Conservation (phyloP, 2,888 invertebrate genomes). For the Malthinus flaveolus region DNA sequence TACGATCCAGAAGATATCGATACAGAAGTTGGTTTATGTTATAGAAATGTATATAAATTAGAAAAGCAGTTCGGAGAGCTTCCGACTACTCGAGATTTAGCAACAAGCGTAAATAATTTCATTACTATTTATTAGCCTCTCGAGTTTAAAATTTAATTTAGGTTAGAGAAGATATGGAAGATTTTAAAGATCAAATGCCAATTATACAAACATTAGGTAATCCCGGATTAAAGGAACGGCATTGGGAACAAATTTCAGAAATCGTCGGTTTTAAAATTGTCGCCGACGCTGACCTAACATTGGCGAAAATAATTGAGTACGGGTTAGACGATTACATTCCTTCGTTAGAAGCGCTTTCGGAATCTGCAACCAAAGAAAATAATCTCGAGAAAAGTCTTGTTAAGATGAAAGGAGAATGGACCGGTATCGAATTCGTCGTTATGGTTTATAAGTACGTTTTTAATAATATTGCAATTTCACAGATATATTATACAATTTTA, state of each 20-base stretch:
- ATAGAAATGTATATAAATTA: conserved; percentile 80
- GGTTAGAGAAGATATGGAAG: conserved; percentile 74
- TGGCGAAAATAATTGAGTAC: conserved; percentile 87
- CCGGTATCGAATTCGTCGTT: conserved; percentile 74
- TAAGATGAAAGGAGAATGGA: conserved; percentile 93
- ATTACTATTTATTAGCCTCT: background rate
- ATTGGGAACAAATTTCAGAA: conserved; percentile 94
- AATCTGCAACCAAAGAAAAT: conserved; percentile 94
- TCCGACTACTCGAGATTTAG: conserved; percentile 75
- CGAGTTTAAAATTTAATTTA: conserved; percentile 25
- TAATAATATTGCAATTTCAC: conserved; percentile 8
- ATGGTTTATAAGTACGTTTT: conserved; percentile 66
- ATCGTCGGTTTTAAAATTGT: conserved; percentile 91
- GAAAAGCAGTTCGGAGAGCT: conserved; percentile 83
- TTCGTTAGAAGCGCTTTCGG: conserved; percentile 89
- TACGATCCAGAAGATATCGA: conserved; percentile 90
- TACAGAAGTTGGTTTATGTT: conserved; percentile 68
- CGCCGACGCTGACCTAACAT: conserved; percentile 78
- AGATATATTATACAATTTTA: too few relatives aligned
- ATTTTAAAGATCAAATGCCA: conserved; percentile 85
- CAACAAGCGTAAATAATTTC: conserved; percentile 57
- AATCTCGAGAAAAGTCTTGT: conserved; percentile 85
- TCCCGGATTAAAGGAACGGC: conserved; percentile 88
- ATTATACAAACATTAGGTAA: conserved; percentile 91
- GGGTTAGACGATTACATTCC: conserved; percentile 85